A percentile compares a stretch with the other conserved stretches of the same genome.
These are phyloP conservation scores for Mus spicilegus DNA, from an alignment of 2,113 vertebrate genomes.

Conservation along the genomic window DNA sequence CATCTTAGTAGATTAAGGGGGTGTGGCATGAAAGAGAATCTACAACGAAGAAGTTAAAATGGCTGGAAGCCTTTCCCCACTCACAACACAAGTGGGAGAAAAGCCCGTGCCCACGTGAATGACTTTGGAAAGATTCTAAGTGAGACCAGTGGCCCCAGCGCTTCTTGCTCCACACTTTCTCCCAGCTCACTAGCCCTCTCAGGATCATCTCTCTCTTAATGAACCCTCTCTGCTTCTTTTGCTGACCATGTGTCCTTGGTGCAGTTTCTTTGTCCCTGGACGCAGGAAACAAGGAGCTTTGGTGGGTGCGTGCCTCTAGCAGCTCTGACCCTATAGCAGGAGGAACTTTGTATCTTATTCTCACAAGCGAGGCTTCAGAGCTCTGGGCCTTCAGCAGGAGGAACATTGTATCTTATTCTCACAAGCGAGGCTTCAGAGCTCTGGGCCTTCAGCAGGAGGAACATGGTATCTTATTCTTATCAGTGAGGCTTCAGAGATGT, in stretches of 20 bases:
- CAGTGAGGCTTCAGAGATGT: background rate
- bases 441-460: background rate
- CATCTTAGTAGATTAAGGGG: background rate
- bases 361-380: background rate
- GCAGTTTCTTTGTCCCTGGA: too few relatives aligned
- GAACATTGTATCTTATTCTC: background rate
- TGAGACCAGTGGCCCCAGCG: too few relatives aligned
- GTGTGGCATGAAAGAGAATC: background rate
- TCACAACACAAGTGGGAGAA: too few relatives aligned
- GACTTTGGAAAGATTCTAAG: too few relatives aligned
- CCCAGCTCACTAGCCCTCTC: background rate
- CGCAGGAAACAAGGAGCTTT: background rate
- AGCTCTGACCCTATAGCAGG: background rate
- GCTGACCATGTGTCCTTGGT: background rate
- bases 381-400: background rate
- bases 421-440: background rate
- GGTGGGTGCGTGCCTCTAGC: too few relatives aligned
- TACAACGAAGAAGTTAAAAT: too few relatives aligned
- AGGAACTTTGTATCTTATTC: background rate
- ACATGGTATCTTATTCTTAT: background rate
- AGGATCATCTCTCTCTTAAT: background rate
- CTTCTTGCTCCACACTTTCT: background rate
- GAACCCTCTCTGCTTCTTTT: background rate
- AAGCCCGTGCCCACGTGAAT: background rate
- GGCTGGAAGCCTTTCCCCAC: background rate